These are phyloP conservation scores for Poeciliopsis presidionis DNA, from an alignment of 2,797 vertebrate genomes.

Conservation along the genomic window DNA sequence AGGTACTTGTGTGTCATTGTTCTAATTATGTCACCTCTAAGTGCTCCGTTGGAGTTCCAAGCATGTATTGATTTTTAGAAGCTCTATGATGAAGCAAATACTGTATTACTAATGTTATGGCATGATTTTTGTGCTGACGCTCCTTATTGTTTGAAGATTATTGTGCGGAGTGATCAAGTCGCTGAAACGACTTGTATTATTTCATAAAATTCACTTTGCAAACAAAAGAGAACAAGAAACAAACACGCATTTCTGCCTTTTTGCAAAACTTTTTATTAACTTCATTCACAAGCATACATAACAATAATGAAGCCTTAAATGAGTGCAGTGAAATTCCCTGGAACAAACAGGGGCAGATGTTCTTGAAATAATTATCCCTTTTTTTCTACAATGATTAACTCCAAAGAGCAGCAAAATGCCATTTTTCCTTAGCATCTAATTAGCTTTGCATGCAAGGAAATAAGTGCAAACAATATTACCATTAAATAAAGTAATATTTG, in stretches of 20 bases:
- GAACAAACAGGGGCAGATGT: background rate
- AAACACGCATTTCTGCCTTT: background rate
- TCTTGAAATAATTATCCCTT: background rate
- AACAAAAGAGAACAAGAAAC: background rate
- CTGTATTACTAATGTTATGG: background rate
- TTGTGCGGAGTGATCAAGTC: background rate
- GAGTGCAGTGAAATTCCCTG: background rate
- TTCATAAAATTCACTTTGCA: background rate
- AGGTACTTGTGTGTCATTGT: background rate
- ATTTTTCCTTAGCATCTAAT: background rate
- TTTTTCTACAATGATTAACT: background rate
- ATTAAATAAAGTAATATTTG: background rate
- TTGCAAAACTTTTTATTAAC: background rate
- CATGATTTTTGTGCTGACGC: background rate
- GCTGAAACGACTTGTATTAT: background rate
- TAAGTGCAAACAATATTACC: background rate
- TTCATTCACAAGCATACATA: background rate
- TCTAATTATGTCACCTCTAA: background rate
- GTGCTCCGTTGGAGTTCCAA: background rate
- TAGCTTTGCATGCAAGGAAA: background rate
- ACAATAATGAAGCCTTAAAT: background rate
- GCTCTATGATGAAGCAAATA: background rate
- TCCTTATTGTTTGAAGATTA: background rate
- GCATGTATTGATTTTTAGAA: background rate
- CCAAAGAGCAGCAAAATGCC: background rate